Percentiles rank a stretch among this genome's conserved stretches.
Evolutionary conservation across 30 jellyfish, hydroid and myxozoan genomes (phyloP).

Genomic region (Mastigias papua): DNA sequence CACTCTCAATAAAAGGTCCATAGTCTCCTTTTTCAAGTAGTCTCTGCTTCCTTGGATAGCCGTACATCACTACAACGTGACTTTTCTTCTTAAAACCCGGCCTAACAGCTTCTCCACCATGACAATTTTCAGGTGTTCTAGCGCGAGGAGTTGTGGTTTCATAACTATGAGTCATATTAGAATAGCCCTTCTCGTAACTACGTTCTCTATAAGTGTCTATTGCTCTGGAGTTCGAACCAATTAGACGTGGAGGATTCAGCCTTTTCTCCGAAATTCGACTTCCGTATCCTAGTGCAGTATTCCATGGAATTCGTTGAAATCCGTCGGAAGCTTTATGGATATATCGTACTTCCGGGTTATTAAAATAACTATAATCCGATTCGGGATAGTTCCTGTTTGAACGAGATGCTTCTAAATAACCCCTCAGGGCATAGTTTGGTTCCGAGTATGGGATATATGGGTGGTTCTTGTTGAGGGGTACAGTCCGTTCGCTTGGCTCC

Average conservation of each 20-base stretch:
- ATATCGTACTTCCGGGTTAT: not conserved
- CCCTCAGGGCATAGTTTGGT: not conserved
- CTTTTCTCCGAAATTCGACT: constrained; percentile 14
- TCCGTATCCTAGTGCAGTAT: constrained; percentile 12
- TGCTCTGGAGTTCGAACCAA: constrained; percentile 16
- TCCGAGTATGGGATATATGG: not conserved
- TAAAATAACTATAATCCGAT: not conserved
- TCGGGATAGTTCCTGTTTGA: not conserved
- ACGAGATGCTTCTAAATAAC: not conserved
- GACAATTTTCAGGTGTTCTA: not conserved
- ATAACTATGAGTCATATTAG: not conserved
- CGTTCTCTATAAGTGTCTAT: not conserved
- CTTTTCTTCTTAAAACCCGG: constrained; percentile 1
- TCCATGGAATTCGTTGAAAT: not conserved
- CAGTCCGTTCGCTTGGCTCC: not conserved
- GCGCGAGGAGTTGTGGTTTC: not conserved
- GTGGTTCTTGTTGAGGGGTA: not conserved
- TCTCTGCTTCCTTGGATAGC: constrained; percentile 19
- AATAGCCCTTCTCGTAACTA: not conserved
- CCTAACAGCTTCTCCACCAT: not conserved
- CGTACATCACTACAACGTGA: constrained; percentile 19
- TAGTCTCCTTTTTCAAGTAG: constrained; percentile 1
- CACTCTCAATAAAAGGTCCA: not conserved
- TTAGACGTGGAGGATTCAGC: constrained; percentile 11
- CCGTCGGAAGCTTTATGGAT: not conserved